Evolutionary conservation across 2,888 invertebrate species (phyloP).

Genomic region (Folsomia manolachei): DNA sequence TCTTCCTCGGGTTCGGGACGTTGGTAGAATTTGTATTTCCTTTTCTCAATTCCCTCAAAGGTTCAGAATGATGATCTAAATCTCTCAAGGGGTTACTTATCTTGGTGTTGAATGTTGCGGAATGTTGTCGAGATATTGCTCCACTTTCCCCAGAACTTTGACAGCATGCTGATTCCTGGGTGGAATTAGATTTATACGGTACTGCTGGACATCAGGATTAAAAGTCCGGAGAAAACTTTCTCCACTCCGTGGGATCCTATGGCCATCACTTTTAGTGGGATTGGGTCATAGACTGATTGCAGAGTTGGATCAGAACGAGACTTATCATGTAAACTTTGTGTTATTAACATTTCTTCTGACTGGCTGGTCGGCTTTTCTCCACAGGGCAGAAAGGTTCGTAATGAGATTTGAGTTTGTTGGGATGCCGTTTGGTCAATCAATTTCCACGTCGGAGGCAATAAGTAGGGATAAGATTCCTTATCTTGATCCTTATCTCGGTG

Average conservation of each 20-base stretch:
- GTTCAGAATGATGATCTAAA: not conserved
- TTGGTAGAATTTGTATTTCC: not conserved
- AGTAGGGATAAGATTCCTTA: not conserved
- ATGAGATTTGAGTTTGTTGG: slow-evolving; percentile 34
- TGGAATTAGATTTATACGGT: not conserved
- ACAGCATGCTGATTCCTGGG: not conserved
- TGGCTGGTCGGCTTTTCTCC: slow-evolving; percentile 12
- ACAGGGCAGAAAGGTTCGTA: slow-evolving; percentile 19
- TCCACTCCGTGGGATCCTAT: slow-evolving; percentile 25
- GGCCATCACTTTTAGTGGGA: slow-evolving; percentile 31
- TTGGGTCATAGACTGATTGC: no score
- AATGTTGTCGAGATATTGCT: not conserved
- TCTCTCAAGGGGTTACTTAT: not conserved
- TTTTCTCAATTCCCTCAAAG: no score
- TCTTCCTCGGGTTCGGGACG: not conserved
- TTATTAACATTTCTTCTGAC: not conserved
- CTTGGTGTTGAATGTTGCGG: not conserved
- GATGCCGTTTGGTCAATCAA: slow-evolving; percentile 39
- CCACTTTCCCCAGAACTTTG: not conserved
- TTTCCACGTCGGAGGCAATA: slow-evolving; percentile 31
- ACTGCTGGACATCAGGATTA: not conserved
- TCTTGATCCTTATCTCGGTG: not conserved
- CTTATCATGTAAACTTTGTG: not conserved
- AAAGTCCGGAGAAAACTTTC: slow-evolving; percentile 31
- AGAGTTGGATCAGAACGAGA: no score